Base-by-base conservation (phyloP, 2,113 vertebrate genomes). In the Clarias batrachus region DNA sequence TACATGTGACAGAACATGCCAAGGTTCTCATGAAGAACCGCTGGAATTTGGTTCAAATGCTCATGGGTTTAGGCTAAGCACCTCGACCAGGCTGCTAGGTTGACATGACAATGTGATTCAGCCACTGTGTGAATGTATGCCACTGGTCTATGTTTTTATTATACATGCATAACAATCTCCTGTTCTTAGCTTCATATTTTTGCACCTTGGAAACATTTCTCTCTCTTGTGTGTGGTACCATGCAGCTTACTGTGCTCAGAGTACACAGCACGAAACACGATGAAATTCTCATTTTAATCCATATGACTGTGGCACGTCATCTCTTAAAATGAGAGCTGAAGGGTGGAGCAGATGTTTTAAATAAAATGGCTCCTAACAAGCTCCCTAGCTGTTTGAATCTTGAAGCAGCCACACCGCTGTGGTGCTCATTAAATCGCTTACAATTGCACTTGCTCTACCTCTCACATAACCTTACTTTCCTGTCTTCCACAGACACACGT, bases 281-380 rank as follows among this genome's bases (percentile, higher is more conserved):
- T 81, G 56, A 86, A 77, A 70, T 77, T 62, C 60, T 85, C 27
- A 85, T 85, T 59, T 52, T 48, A 77, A 65, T 85, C 33, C 48
- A 48, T 77, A 77, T 33, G 25, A 30, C 59, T 62, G 41, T 78
- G 14, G 17, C 56, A 80, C 12, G 11, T 60, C 27, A 33, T 85
- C 62, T 19, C n/a, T 17, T 63, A 65, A 73, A 76, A 88, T 73
- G 27, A 68, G n/a, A 65, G 86, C 59, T 48, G 57, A 70, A 54
- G 48, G 82, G 63, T 33, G 65, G 62, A 48, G 62, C 57, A 82
- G 82, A 79, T 79, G 56, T 70, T 52, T 62, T 73, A 84, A 85
- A 84, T 60, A 82, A 80, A 85, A 87, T 82, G 52, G 25, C 71
- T 87, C 71, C 84, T 88, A 89, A 90, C 85, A 33, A 90, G 90